Percentiles rank a stretch among this genome's conserved stretches.
phyloP scores from a whole-genome alignment of 2,113 vertebrate species.

The Colius striatus region DNA sequence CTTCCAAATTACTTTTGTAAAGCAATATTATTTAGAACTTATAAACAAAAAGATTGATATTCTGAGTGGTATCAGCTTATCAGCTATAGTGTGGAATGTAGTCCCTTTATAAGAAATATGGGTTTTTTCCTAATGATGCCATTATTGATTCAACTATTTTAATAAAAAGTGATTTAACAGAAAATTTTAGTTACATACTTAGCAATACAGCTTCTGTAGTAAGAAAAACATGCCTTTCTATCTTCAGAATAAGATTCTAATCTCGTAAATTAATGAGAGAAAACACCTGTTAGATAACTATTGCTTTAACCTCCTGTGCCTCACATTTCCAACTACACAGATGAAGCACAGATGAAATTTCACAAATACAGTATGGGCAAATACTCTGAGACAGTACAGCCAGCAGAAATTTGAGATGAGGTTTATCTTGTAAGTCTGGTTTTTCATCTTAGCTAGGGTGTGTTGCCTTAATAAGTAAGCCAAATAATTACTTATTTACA shows the following conservation, averaged over 20 bases:
- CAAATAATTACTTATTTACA: constrained; percentile 78
- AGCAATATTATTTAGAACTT: background rate
- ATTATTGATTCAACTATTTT: background rate
- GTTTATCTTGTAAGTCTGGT: constrained; percentile 73
- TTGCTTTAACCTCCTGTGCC: background rate
- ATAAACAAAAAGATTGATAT: background rate
- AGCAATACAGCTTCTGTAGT: background rate
- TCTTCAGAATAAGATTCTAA: background rate
- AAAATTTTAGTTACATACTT: background rate
- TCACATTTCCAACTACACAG: background rate
- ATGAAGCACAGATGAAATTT: background rate
- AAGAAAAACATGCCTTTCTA: background rate
- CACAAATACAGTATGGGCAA: background rate
- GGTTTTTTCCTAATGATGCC: background rate
- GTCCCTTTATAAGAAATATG: background rate
- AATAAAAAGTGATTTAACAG: background rate
- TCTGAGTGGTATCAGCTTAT: background rate
- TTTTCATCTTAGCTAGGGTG: constrained; percentile 70
- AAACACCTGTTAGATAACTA: background rate
- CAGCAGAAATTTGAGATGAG: constrained; percentile 66
- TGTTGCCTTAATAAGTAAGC: constrained; percentile 76
- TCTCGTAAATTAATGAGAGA: background rate
- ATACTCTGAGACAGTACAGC: constrained; percentile 19
- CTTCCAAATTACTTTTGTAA: background rate
- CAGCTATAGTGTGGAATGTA: background rate